phyloP scores from a whole-genome alignment of 2,797 vertebrate species.

The Malurus leucopterus region DNA sequence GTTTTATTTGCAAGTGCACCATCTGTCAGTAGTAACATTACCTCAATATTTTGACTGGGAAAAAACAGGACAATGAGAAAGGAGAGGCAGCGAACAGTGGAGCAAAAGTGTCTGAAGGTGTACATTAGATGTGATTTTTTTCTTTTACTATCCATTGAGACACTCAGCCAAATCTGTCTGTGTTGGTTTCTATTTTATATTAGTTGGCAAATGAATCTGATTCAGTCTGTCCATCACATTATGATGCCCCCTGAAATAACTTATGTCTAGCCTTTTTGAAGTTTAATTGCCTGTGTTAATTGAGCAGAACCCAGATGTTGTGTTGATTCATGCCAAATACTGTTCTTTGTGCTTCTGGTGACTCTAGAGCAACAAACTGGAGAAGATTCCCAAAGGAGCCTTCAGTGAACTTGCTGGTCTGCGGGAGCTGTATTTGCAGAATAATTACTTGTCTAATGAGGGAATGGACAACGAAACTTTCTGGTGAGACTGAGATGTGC shows the following conservation, averaged over 20 bases:
- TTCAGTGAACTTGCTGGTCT: slow-evolving; percentile 85
- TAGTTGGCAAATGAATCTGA: neutral
- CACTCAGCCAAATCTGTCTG: neutral
- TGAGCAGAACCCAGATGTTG: neutral
- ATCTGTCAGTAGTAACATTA: neutral
- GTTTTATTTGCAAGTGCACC: neutral
- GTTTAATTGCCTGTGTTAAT: neutral
- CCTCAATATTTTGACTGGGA: neutral
- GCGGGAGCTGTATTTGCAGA: slow-evolving; percentile 92
- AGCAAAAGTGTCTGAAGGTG: neutral
- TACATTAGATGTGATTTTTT: neutral
- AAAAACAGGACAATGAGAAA: neutral
- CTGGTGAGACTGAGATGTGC: slow-evolving; percentile 76
- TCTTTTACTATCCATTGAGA: neutral
- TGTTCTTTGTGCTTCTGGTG: slow-evolving; percentile 21
- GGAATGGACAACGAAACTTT: slow-evolving; percentile 94
- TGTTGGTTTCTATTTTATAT: neutral
- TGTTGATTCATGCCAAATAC: neutral
- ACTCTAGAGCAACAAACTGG: slow-evolving; percentile 91
- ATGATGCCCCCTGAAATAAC: neutral
- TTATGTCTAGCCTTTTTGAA: neutral
- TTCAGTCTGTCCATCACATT: neutral
- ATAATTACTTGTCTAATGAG: slow-evolving; percentile 89
- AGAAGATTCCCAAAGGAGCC: slow-evolving; percentile 89
- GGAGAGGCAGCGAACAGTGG: neutral